Base-by-base conservation (phyloP, 2,113 vertebrate species). In the Ranitomeya imitator region DNA sequence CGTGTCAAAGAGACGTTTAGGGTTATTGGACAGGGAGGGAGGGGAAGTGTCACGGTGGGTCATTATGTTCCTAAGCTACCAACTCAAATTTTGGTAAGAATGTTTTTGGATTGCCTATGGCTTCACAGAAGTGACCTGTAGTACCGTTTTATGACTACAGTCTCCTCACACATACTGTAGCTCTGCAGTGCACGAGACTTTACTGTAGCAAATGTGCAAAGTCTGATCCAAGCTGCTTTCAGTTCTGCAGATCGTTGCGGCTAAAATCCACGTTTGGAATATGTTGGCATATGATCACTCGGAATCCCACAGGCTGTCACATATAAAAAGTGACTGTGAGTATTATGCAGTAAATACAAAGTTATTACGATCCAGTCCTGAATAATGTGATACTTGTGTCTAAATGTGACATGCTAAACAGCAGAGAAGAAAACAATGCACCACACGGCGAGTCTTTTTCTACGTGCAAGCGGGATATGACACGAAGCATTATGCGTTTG, bases 371-470 rank as follows among this genome's bases (percentile, higher is more conserved):
- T 51, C 85, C 26, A 5, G 23, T 67, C 12, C 65, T 31, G 61
- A 60, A 83, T 63, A 83, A 71, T 65, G 57, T 19, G 45, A 83
- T 83, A 52, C 65, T 61, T 77, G 31, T 78, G n/a, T 15, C 31
- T 26, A 65, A 65, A 86, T 54, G 74, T 78, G 85, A 86, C 85
- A 86, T 7, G n/a, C 61, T 78, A 60, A 78, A 67, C 37, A 67
- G 63, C 81, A 14, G n/a, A 83, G 61, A 67, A 52, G 5, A 67
- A 67, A 19, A 67, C 45, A n/a, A 31, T 13, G 79, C 63, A 31
- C 81, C 51, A 14, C 60, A 51, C 19, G 21, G 54, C 31, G 54
- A 45, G 71, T 23, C 26, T 19, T 61, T 51, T 51, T 16, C 63
- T 71, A 67, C 10, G 45, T 51, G 84, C 26, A 61, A 76, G 55